These are phyloP conservation scores for Pachypsylla venusta DNA, from an alignment of 1,140 invertebrate genomes.

Conservation along the genomic window DNA sequence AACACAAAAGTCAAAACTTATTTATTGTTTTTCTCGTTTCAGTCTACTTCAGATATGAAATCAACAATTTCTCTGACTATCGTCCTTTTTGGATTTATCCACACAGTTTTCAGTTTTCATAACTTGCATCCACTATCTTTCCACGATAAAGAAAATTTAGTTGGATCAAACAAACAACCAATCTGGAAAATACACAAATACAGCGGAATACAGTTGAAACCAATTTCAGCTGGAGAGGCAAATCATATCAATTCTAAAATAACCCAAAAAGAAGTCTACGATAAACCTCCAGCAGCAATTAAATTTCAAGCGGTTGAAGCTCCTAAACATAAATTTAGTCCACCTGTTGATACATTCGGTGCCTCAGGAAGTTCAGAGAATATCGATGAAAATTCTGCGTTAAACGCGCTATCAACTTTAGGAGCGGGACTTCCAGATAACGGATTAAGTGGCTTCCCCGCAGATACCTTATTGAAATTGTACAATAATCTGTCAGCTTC, in stretches of 20 bases:
- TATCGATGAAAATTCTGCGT: neutral
- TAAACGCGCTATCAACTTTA: neutral
- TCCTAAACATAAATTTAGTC: neutral
- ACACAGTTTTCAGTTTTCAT: too few relatives aligned
- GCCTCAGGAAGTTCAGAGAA: neutral
- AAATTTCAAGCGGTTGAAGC: neutral
- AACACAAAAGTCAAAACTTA: too few relatives aligned
- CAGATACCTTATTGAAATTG: neutral
- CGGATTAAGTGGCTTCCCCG: neutral
- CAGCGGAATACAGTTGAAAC: neutral
- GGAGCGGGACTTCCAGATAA: neutral
- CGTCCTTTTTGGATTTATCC: too few relatives aligned
- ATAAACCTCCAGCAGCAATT: neutral
- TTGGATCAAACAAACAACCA: neutral
- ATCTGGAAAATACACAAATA: neutral
- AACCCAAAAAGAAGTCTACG: neutral
- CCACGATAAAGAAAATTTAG: neutral
- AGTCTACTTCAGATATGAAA: too few relatives aligned
- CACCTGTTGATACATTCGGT: neutral
- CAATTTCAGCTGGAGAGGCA: neutral
- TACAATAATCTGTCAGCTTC: neutral
- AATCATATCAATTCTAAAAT: too few relatives aligned
- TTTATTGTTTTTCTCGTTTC: too few relatives aligned
- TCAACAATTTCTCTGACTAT: too few relatives aligned
- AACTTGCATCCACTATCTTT: too few relatives aligned